These are phyloP conservation scores for Piaya cayana DNA, from an alignment of 2,113 vertebrate species.

Conservation along the genomic window DNA sequence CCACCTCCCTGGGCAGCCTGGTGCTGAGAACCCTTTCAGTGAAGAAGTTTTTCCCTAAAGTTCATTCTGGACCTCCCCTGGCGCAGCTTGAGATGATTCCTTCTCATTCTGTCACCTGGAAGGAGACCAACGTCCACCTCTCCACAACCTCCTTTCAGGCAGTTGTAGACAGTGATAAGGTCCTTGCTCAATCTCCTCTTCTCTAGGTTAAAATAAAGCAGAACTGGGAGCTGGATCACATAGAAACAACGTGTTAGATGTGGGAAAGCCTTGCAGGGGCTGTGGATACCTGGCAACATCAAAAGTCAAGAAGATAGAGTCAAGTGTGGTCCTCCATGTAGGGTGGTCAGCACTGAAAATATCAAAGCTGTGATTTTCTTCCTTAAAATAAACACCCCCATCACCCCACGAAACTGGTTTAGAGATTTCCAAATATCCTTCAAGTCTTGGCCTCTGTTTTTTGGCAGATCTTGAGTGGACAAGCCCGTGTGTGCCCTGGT, in stretches of 20 bases:
- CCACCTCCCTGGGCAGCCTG: too few species aligned
- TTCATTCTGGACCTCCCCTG: too few species aligned
- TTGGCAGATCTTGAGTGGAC: background rate
- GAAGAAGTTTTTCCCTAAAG: too few species aligned
- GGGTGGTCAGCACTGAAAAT: background rate
- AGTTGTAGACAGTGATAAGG: too few species aligned
- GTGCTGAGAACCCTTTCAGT: too few species aligned
- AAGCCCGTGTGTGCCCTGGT: fast-evolving
- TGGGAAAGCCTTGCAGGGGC: background rate
- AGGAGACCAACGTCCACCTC: too few species aligned
- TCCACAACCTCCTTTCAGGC: too few species aligned
- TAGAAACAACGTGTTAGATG: background rate
- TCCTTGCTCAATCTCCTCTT: too few species aligned
- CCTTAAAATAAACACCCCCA: background rate
- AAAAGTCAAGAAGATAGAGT: background rate
- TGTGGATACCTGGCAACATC: background rate
- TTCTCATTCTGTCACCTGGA: too few species aligned
- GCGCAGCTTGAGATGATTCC: too few species aligned
- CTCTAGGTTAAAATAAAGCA: too few species aligned
- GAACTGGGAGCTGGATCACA: background rate
- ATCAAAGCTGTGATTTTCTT: background rate
- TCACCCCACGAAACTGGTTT: background rate
- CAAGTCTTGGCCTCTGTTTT: background rate
- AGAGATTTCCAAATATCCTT: background rate
- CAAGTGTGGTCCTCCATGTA: too few species aligned